Percentiles rank a stretch among this genome's conserved stretches.
Evolutionary conservation across 1,140 invertebrate species (phyloP).

Genomic region (Diorhabda elongata): DNA sequence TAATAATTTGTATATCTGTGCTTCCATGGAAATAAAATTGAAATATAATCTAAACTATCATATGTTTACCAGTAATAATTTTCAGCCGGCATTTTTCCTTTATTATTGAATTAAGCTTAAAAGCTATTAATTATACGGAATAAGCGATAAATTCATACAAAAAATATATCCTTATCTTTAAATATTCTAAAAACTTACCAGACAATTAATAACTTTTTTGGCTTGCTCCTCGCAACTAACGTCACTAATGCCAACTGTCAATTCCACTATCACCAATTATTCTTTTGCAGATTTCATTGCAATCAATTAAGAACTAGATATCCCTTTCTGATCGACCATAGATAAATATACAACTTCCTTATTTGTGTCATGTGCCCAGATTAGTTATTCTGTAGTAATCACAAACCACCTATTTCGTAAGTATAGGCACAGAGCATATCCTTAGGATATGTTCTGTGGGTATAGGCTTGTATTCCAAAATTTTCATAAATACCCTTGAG

Average conservation of each 20-base stretch:
- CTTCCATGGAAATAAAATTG: background rate
- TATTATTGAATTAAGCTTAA: background rate
- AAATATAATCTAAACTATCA: background rate
- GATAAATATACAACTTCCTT: too few relatives aligned
- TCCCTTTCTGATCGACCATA: too few relatives aligned
- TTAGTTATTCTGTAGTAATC: too few relatives aligned
- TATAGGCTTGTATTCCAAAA: too few relatives aligned
- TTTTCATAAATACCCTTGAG: too few relatives aligned
- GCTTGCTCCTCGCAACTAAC: background rate
- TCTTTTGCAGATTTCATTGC: too few relatives aligned
- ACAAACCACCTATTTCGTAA: too few relatives aligned
- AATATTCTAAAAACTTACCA: slow-evolving; percentile 1
- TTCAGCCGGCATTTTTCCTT: slow-evolving; percentile 31
- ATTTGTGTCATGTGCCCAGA: too few relatives aligned
- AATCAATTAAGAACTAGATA: too few relatives aligned
- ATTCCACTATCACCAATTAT: background rate
- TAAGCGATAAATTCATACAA: background rate
- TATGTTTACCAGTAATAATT: slow-evolving; percentile 37
- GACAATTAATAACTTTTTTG: background rate
- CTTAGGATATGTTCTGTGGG: too few relatives aligned
- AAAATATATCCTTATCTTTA: background rate
- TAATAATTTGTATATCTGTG: slow-evolving; percentile 5
- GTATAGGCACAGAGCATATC: too few relatives aligned
- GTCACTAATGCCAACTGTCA: background rate
- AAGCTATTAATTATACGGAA: background rate